Conservation (phyloP, 2,113 vertebrate genomes). For the Petromus typicus region DNA sequence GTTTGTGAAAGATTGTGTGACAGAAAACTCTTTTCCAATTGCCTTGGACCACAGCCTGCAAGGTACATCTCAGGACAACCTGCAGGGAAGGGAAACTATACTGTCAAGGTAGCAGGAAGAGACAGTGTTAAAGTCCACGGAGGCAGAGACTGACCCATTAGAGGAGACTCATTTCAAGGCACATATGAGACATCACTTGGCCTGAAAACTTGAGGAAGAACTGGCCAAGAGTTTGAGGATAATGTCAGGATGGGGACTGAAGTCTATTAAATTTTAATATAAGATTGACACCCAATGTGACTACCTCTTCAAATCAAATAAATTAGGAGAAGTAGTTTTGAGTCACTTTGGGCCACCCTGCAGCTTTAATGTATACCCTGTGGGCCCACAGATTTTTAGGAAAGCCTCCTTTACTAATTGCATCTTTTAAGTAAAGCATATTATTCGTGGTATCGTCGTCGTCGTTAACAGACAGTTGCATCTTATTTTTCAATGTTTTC, state of each 20-base stretch:
- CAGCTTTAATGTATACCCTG: neutral
- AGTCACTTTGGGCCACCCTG: neutral
- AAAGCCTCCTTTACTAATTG: neutral
- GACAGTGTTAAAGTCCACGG: neutral
- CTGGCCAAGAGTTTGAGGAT: neutral
- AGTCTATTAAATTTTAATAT: neutral
- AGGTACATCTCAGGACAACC: neutral
- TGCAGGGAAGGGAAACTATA: neutral
- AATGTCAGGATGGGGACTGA: neutral
- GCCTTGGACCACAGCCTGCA: neutral
- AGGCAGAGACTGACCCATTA: neutral
- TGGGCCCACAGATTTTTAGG: neutral
- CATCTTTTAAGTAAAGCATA: neutral
- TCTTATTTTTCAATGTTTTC: constrained; percentile 46
- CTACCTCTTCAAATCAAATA: neutral
- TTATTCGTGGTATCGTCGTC: neutral
- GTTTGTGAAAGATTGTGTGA: neutral
- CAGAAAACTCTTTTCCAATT: neutral
- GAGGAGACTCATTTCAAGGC: neutral
- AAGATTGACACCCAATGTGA: neutral
- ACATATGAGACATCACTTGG: neutral
- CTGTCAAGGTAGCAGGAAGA: neutral
- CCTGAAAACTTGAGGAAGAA: neutral
- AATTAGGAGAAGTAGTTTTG: neutral
- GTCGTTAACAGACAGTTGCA: constrained; percentile 8